phyloP scores from a whole-genome alignment of 2,797 vertebrate species.

The Pseudocheirus occidentalis region DNA sequence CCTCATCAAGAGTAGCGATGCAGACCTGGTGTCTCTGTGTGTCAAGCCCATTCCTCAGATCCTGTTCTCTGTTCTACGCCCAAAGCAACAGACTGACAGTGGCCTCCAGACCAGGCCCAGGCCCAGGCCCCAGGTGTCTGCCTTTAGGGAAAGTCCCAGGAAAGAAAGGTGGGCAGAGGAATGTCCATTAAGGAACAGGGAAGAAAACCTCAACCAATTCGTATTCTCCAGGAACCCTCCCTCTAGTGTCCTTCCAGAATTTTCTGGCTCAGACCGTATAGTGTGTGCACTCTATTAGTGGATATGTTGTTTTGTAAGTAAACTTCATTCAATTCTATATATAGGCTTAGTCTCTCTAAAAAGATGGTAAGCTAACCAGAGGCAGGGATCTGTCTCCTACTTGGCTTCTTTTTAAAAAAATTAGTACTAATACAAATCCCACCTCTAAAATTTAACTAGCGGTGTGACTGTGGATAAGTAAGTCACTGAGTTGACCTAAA shows the following conservation, averaged over 20 bases:
- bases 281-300: not conserved
- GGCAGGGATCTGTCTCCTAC: not conserved
- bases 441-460: not conserved
- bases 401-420: not conserved
- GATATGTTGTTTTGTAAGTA: not conserved
- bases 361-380: not conserved
- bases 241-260: not conserved
- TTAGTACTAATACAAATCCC: not conserved
- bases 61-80: not conserved
- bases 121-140: no score
- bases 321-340: not conserved
- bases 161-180: not conserved
- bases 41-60: not conserved
- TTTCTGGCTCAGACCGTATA: not conserved
- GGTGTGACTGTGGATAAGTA: not conserved
- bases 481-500: not conserved
- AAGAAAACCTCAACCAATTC: not conserved
- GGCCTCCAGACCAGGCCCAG: not conserved
- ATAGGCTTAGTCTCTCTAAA: not conserved
- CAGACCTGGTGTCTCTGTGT: not conserved
- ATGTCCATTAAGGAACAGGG: not conserved
- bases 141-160: not conserved
- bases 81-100: not conserved
- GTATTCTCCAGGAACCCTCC: not conserved
- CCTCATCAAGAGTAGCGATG: not conserved